Conservation (phyloP, 2,797 vertebrate species). For the Parotocinclus haroldoi region DNA sequence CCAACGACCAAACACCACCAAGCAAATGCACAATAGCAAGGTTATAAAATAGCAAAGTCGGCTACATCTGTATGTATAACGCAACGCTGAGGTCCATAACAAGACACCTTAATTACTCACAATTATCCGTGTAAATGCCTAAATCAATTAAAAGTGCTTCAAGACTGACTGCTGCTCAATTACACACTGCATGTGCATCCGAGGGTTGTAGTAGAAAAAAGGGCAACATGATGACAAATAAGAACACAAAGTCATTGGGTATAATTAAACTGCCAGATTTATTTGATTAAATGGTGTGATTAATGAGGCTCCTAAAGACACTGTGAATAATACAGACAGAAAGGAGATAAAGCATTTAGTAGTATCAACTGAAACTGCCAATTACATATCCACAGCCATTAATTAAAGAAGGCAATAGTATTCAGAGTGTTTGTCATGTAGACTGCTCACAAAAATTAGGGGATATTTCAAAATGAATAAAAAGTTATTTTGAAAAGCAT, state of each 20-base stretch:
- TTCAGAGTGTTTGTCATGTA: too few relatives aligned
- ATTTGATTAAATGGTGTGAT: slow-evolving; percentile 33
- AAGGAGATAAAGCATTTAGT: not conserved
- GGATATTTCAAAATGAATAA: too few relatives aligned
- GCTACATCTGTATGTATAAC: too few relatives aligned
- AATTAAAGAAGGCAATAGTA: not conserved
- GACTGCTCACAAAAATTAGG: too few relatives aligned
- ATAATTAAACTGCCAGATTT: slow-evolving; percentile 54
- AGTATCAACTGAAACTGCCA: slow-evolving; percentile 43
- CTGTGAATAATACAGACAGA: not conserved
- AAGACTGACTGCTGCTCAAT: slow-evolving; percentile 65
- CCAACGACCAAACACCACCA: too few relatives aligned
- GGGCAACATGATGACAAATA: slow-evolving; percentile 49
- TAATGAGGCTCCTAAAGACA: not conserved
- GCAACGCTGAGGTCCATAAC: slow-evolving; percentile 35
- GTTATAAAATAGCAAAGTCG: too few relatives aligned
- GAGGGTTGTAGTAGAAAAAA: slow-evolving; percentile 49
- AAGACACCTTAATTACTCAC: slow-evolving; percentile 63
- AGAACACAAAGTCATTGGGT: slow-evolving; percentile 39
- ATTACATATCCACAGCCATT: slow-evolving; percentile 46
- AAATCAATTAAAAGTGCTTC: slow-evolving; percentile 63
- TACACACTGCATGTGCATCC: slow-evolving; percentile 60
- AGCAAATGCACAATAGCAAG: too few relatives aligned
- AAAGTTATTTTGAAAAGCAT: too few relatives aligned
- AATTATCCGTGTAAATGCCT: slow-evolving; percentile 70